Percentiles rank a stretch among this genome's conserved stretches.
phyloP scores from a whole-genome alignment of 2,888 invertebrate species.

The Caenorhabditis sp. region DNA sequence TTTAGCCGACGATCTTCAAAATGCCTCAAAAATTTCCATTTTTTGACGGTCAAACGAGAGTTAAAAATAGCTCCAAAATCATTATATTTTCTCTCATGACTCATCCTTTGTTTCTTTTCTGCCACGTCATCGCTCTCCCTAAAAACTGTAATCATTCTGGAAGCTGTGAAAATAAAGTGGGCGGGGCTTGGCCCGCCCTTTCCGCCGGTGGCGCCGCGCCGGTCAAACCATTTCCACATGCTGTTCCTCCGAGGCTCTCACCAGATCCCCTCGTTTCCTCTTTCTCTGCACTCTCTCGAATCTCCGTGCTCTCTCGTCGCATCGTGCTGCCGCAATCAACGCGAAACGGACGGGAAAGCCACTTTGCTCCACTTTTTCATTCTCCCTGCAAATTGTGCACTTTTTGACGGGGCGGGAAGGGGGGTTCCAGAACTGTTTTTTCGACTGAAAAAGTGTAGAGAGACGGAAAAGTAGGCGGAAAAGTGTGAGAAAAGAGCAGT shows the following conservation, averaged over 20 bases:
- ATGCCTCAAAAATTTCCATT: no score
- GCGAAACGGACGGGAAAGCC: constrained; percentile 5
- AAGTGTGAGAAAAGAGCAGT: constrained; percentile 6
- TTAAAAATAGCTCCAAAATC: no score
- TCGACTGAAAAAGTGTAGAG: no score
- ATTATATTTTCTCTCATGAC: neutral
- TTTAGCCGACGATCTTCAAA: no score
- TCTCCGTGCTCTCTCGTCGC: neutral
- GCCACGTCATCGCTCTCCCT: constrained; percentile 6
- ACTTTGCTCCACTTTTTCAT: neutral
- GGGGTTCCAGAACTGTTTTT: no score
- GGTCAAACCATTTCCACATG: constrained; percentile 52
- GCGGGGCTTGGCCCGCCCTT: constrained; percentile 22
- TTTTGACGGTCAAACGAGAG: no score
- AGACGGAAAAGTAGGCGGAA: no score
- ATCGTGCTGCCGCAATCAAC: constrained; percentile 48
- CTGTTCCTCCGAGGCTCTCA: constrained; percentile 9
- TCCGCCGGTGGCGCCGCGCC: no score
- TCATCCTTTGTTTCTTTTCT: no score
- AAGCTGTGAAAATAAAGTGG: constrained; percentile 2
- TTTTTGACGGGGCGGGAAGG: constrained; percentile 4
- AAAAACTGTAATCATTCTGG: constrained; percentile 25
- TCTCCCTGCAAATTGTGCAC: no score
- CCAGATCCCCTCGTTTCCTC: neutral
- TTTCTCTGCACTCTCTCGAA: constrained; percentile 1